Evolutionary conservation across 2,888 invertebrate species (phyloP), one percentile per base, ranked within the genome.

Genomic region (Willowsia nigromaculata): DNA sequence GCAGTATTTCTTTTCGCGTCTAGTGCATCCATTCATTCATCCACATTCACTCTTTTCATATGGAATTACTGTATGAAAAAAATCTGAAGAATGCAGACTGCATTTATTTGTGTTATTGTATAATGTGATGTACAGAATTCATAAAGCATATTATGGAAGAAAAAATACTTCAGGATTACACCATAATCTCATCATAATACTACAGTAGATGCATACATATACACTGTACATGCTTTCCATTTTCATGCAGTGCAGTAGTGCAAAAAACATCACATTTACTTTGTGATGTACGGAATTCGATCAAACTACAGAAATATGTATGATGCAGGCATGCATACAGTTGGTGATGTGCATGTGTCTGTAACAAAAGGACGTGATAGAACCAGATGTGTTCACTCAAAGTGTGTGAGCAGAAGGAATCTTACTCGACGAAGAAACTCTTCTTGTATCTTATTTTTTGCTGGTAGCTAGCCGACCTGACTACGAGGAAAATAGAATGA

Each of bases 371-470:
- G n/a, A 40, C 53, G n/a, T 62, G 56, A 27, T 11, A n/a, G 81
- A 81, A 71, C 25, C 81, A 81, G 81, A 81, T 81, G 81, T 81
- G 81, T 25, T 43, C 81, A 59, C 59, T 81, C 59, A 43, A 62
- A 81, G 62, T 62, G 62, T 81, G 40, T 40, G 56, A 81, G 81
- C 40, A 62, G 0, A n/a, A 81, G 81, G 15, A 81, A 81, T 80
- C 78, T 53, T 33, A 25, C 15, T 15, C 40, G 15, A n/a, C 9
- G 15, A 59, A 15, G 27, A 59, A 1, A 25, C 27, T n/a, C 15
- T 18, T 40, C 33, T 71, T 25, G n/a, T n/a, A 0, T 47, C 27
- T 4, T 33, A 1, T 40, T 68, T 68, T 71, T 71, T 40, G 3
- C 18, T 71, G 15, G 40, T 47, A 15, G 22, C 27, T 50, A 27